Conservation (phyloP, 1,140 invertebrate species). For the Drosophila dunni region DNA sequence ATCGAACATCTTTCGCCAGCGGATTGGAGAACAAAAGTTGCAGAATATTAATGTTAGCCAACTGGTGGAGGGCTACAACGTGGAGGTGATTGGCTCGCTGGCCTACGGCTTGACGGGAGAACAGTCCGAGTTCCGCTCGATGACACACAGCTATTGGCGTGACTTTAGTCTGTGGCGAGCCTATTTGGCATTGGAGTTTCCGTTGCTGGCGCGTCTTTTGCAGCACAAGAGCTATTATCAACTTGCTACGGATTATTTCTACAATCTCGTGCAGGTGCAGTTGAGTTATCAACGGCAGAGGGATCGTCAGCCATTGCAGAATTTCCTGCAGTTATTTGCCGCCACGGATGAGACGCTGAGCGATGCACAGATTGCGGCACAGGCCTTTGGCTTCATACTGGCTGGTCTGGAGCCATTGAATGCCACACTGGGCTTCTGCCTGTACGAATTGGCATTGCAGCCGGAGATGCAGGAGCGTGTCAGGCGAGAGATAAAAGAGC, state of each 20-base stretch:
- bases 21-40: conserved; percentile 14
- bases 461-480: conserved; percentile 87
- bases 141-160: conserved; percentile 54
- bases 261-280: conserved; percentile 49
- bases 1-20: conserved; percentile 47
- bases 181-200: conserved; percentile 68
- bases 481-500: conserved; percentile 86
- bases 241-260: conserved; percentile 59
- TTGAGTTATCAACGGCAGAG: conserved; percentile 74
- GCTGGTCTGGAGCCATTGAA: conserved; percentile 86
- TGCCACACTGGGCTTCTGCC: conserved; percentile 86
- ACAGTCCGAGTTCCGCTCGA: conserved; percentile 82
- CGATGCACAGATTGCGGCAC: conserved; percentile 70
- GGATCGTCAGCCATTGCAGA: conserved; percentile 80
- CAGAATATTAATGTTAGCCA: conserved; percentile 55
- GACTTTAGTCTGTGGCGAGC: conserved; percentile 60
- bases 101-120: conserved; percentile 56
- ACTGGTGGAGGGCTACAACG: conserved; percentile 59
- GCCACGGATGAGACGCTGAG: conserved; percentile 24
- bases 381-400: conserved; percentile 82
- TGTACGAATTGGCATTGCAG: conserved; percentile 87
- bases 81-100: conserved; percentile 62
- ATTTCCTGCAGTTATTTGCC: conserved; percentile 86
- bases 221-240: conserved; percentile 56
- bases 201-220: conserved; percentile 59